Base-by-base conservation (phyloP, 2,888 invertebrate species). In the Spodoptera littoralis region DNA sequence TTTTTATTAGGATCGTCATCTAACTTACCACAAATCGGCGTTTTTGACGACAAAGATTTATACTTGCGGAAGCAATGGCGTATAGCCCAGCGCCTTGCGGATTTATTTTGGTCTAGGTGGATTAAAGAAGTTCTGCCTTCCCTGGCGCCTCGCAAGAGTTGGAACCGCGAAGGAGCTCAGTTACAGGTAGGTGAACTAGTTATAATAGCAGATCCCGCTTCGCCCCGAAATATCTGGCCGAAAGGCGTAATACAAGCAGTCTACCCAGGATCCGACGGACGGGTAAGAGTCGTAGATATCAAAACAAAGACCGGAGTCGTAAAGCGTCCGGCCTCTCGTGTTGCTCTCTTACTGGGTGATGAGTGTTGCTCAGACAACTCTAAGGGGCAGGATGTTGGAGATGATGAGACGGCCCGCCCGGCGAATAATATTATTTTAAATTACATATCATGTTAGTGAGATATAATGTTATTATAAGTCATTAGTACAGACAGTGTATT, bases 91-190 rank as follows among this genome's bases (percentile, higher is more conserved):
- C n/a, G 36, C 1, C 24, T 59, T 4, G 51, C 59, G 0, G 59
- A 60, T 27, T 11, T 49, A 36, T 60, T 8, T 30, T 54, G 45
- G 54, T 11, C 9, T 0, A n/a, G 60, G 36, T 54, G 60, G 54
- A 44, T 54, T 4, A 24, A 24, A 24, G 24, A n/a, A n/a, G n/a
- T n/a, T 4, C 24, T 24, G 24, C 24, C 24, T 24, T 3, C 24
- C 4, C 24, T 24, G 4, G 24, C 24, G 4, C 24, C 24, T 24
- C 24, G 24, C 24, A 24, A 24, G 24, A 24, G 4, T 3, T 24
- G 24, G 24, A 24, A 24, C 24, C 24, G 24, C 4, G 24, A 24
- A 24, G 24, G 24, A 24, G 3, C 41, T 44, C 36, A 45, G 1
- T n/a, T 49, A 12, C 30, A 49, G 11, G 9, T 13, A n/a, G 49